Conservation (phyloP, 1,140 invertebrate species). For the Maconellicoccus hirsutus region DNA sequence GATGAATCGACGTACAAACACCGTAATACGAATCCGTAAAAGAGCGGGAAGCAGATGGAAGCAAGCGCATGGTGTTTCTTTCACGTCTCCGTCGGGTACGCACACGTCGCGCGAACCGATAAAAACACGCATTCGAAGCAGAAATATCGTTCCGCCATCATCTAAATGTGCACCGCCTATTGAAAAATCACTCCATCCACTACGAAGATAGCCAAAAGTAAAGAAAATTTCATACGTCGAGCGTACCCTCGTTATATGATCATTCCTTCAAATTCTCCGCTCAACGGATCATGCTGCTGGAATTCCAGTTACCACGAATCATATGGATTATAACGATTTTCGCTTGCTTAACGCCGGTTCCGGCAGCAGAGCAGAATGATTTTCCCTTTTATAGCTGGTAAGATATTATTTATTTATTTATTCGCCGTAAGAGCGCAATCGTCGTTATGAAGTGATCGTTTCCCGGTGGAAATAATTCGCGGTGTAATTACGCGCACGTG, state of each 20-base stretch:
- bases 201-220: no score
- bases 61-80: neutral
- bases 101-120: no score
- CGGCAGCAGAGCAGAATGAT: neutral
- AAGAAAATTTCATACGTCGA: no score
- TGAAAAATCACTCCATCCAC: no score
- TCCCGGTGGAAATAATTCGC: no score
- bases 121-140: neutral
- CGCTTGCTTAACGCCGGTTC: neutral
- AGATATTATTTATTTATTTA: neutral
- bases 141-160: neutral
- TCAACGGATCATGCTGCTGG: neutral
- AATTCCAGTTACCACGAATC: neutral
- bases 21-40: neutral
- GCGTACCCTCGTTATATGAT: no score
- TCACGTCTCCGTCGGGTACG: neutral
- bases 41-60: neutral
- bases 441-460: no score
- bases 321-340: neutral
- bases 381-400: slow-evolving; percentile 5
- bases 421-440: no score
- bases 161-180: no score
- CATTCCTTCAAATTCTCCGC: no score
- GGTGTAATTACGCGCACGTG: no score
- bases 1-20: slow-evolving; percentile 2